These are phyloP conservation scores for Dendrophyllia cribrosa DNA, from an alignment of 64 coral and sea anemone genomes.

Conservation along the genomic window DNA sequence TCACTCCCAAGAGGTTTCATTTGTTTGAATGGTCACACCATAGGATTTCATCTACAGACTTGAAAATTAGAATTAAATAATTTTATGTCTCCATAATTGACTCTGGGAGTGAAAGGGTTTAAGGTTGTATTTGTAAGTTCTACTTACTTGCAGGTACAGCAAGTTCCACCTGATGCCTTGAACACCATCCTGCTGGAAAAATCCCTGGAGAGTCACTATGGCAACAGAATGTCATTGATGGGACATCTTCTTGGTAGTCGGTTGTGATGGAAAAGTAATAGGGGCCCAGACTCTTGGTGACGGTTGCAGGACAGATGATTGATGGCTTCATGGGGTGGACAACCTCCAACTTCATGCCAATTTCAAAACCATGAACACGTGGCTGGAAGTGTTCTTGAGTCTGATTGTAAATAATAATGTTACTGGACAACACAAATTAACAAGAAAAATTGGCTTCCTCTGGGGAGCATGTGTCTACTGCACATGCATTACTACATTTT, in stretches of 20 bases:
- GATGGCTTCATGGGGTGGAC: conserved; percentile 86
- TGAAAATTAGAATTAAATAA: too few species aligned
- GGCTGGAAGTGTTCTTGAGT: conserved; percentile 95
- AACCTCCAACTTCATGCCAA: conserved; percentile 94
- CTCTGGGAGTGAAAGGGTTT: too few species aligned
- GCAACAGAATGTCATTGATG: conserved; percentile 91
- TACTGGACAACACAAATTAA: neutral
- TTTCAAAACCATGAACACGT: conserved; percentile 98
- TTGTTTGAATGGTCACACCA: neutral
- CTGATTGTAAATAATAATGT: conserved; percentile 18
- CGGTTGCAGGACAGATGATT: conserved; percentile 89
- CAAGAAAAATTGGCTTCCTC: neutral
- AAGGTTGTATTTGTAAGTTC: neutral
- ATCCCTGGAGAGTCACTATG: conserved; percentile 97
- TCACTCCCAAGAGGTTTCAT: too few species aligned
- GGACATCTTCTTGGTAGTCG: conserved; percentile 84
- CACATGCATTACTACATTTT: too few species aligned
- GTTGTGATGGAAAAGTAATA: conserved; percentile 96
- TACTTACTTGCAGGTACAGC: conserved; percentile 88
- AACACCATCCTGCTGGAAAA: conserved; percentile 92
- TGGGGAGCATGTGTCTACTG: too few species aligned
- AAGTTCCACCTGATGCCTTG: conserved; percentile 87
- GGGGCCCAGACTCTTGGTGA: conserved; percentile 93
- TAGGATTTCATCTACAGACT: too few species aligned
- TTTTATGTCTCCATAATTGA: too few species aligned